Base-by-base conservation (phyloP, 2,888 invertebrate species). In the Pecten maximus region DNA sequence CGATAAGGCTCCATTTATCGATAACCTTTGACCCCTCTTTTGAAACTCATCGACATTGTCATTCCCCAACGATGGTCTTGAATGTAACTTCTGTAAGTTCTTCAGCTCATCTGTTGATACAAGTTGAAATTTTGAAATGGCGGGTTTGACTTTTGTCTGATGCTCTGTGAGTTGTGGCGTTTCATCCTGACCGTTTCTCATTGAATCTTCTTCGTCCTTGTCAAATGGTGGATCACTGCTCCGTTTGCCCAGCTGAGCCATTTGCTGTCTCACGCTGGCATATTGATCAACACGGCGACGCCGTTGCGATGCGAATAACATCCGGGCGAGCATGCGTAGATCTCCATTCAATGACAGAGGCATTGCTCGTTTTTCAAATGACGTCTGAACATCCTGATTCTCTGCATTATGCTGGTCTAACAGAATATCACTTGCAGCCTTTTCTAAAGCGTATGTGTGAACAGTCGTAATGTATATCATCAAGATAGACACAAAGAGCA, bases 1-100 rank as follows among this genome's bases (percentile, higher is more conserved):
- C 10, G 93, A 93, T 19, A 94, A 89, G 2, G 94, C 93, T 19
- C 94, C 93, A 39, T 93, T 93, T 40, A 94, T 93, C 1, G 94
- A 94, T 2, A 94, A 89, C 87, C 90, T 44, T 40, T 89, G 88
- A 12, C 91, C 28, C 15, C 74, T 74, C 74, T 74, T 74, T 16
- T 74, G 74, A 6, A 74, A 16, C 28, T 74, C 74, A 28, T 28
- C 74, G 19, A 12, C 35, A 10, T 74, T 28, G 28, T 8, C 10
- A 74, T 74, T 10, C 28, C 10, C 35, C 28, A 74, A 10, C 28
- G 74, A 35, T 28, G 35, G 35, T 12, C 10, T 74, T 35, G 28
- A 23, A 74, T 74, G 35, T 74, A 15, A 2, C 10, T 74, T 74
- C 35, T 35, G 35, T 28, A 35, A 15, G 8, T n/a, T n/a, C n/a